Conservation (phyloP, 1,140 invertebrate genomes). For the Vollenhovia emeryi region DNA sequence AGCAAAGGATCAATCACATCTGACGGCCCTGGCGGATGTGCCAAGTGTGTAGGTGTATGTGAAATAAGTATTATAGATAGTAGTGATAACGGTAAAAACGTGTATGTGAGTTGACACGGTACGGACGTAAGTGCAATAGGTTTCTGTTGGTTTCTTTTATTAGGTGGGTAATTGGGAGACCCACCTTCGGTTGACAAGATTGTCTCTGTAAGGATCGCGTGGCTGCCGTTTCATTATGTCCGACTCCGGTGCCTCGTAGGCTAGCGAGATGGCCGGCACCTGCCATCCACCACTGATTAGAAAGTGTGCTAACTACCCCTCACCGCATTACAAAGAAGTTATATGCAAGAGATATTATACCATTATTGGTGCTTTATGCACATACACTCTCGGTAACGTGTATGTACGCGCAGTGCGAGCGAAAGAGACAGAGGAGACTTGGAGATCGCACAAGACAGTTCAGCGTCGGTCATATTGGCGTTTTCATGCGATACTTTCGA, state of each 20-base stretch:
- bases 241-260: constrained; percentile 97
- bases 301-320: constrained; percentile 74
- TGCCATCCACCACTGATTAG: constrained; percentile 87
- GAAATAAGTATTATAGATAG: constrained; percentile 19
- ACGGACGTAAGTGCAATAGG: constrained; percentile 61
- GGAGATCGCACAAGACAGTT: constrained; percentile 33
- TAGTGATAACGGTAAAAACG: background rate
- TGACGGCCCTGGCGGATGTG: constrained; percentile 14
- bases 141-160: constrained; percentile 60
- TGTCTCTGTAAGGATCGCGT: constrained; percentile 96
- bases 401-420: constrained; percentile 64
- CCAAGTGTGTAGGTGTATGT: background rate
- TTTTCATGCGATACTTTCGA: background rate
- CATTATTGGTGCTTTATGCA: constrained; percentile 38
- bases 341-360: constrained; percentile 57
- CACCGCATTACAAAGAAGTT: constrained; percentile 62
- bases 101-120: constrained; percentile 32
- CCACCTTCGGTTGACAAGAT: constrained; percentile 97
- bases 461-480: background rate
- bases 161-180: constrained; percentile 78
- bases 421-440: constrained; percentile 69
- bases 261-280: constrained; percentile 98
- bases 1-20: constrained; percentile 37
- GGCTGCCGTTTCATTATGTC: constrained; percentile 99
- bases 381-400: constrained; percentile 57